phyloP scores from a whole-genome alignment of 2,888 invertebrate genomes.

The Drosophila algonquin region DNA sequence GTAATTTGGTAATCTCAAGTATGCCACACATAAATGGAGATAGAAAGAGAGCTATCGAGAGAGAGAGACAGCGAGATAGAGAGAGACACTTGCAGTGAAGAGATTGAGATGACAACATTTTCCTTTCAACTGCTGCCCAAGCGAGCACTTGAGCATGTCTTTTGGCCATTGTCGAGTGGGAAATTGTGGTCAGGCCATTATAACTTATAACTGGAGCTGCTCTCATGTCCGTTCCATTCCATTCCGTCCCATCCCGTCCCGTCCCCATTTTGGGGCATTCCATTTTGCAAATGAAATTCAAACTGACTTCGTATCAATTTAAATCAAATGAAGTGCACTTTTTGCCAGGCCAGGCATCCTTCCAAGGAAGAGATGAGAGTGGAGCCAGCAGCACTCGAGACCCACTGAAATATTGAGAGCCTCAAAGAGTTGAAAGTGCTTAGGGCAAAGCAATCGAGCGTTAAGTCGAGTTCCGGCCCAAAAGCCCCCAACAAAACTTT shows the following conservation, averaged over 20 bases:
- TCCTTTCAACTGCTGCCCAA: constrained; percentile 61
- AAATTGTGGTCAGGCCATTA: constrained; percentile 79
- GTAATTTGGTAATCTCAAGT: constrained; percentile 63
- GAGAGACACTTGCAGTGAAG: constrained; percentile 13
- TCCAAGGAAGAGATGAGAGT: neutral
- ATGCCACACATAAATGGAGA: neutral
- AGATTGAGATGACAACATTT: constrained; percentile 73
- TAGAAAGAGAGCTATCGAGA: neutral
- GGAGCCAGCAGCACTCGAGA: constrained; percentile 40
- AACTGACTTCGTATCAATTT: constrained; percentile 75
- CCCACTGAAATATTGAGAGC: constrained; percentile 50
- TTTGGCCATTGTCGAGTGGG: constrained; percentile 73
- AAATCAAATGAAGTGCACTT: constrained; percentile 79
- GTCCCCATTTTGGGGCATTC: constrained; percentile 45
- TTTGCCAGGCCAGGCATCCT: constrained; percentile 43
- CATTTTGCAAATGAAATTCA: constrained; percentile 75
- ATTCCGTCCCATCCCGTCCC: neutral
- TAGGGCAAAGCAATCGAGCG: constrained; percentile 66
- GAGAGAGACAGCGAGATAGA: too few relatives aligned
- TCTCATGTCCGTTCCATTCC: neutral
- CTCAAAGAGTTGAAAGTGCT: constrained; percentile 24
- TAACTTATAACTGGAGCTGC: constrained; percentile 68
- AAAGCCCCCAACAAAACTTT: constrained; percentile 58
- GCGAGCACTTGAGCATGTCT: constrained; percentile 75
- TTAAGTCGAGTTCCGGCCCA: constrained; percentile 61